Conservation (phyloP, 2,797 vertebrate species). For the Nyctalus aviator region DNA sequence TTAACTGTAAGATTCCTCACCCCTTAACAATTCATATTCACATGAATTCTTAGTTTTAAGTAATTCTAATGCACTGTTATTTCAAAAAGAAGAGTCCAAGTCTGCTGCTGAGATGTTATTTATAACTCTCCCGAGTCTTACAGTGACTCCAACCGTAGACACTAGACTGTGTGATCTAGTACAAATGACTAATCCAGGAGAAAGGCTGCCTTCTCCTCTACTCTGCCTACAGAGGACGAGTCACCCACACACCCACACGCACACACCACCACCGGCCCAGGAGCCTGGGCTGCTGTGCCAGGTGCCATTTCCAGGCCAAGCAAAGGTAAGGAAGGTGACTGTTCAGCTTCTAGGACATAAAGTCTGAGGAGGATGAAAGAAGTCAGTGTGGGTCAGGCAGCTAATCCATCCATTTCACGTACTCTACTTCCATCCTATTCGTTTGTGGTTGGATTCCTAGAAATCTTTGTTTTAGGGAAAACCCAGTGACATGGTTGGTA, state of each 20-base stretch:
- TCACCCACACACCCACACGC: not conserved
- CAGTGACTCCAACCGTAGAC: not conserved
- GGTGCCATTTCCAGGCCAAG: not conserved
- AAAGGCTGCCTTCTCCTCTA: not conserved
- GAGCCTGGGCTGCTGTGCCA: not conserved
- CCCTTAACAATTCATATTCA: not conserved
- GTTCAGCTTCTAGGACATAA: not conserved
- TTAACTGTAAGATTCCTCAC: constrained; percentile 29
- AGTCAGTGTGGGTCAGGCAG: not conserved
- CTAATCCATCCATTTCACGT: not conserved
- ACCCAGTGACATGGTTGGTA: not conserved
- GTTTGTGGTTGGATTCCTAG: not conserved
- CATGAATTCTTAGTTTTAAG: not conserved
- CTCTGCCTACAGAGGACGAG: not conserved
- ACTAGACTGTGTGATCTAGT: not conserved
- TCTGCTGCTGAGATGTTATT: not conserved
- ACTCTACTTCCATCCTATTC: not conserved
- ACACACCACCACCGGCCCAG: too few species aligned
- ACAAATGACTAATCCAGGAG: not conserved
- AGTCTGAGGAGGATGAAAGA: not conserved
- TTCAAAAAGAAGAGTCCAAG: constrained; percentile 9
- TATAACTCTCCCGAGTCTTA: not conserved
- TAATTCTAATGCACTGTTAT: not conserved
- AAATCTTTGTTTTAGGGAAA: constrained; percentile 2
- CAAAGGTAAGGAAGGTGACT: not conserved